Conservation (phyloP, 2,113 vertebrate species). For the Tragulus kanchil region DNA sequence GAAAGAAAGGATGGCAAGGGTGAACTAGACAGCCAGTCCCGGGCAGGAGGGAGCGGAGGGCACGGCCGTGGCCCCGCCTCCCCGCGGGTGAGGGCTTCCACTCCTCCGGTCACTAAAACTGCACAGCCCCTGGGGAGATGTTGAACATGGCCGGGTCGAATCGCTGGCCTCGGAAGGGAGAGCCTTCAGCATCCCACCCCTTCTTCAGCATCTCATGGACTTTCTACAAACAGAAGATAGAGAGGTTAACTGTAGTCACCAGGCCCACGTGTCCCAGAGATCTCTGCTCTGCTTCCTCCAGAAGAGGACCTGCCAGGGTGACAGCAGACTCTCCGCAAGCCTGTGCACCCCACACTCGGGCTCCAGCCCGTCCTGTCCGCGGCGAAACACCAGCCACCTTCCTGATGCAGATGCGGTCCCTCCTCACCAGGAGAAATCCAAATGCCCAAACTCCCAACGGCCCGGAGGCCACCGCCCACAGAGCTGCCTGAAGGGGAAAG, state of each 20-base stretch:
- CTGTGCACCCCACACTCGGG: neutral
- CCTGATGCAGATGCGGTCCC: neutral
- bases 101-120: constrained; percentile 91
- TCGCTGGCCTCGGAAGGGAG: constrained; percentile 96
- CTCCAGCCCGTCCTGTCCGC: neutral
- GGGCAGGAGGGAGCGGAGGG: neutral
- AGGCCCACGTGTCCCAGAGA: neutral
- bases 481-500: neutral
- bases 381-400: neutral
- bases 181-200: constrained; percentile 98
- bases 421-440: neutral
- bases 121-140: constrained; percentile 95
- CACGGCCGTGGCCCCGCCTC: neutral
- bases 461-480: neutral
- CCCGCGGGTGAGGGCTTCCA: neutral
- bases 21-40: neutral
- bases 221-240: constrained; percentile 89
- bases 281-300: neutral
- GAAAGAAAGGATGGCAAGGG: neutral
- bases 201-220: constrained; percentile 99
- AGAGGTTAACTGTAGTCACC: constrained; percentile 62
- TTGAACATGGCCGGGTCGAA: constrained; percentile 99
- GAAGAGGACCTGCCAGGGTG: neutral
- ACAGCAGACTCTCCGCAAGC: neutral
- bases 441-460: neutral